These are phyloP conservation scores for Anthopleura xanthogrammica DNA, from an alignment of 92 coral and sea anemone genomes.

Conservation along the genomic window DNA sequence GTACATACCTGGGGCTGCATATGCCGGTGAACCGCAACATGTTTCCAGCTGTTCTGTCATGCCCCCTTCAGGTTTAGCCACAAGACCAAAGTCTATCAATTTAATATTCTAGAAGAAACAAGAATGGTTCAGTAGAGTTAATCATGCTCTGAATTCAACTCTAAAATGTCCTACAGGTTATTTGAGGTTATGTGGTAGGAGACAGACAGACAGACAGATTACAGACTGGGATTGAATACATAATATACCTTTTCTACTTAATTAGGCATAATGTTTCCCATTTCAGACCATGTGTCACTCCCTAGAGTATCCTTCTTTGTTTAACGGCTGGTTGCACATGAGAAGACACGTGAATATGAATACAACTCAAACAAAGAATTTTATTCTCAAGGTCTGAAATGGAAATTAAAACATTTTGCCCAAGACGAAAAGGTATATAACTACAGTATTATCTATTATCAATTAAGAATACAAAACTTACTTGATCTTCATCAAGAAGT, in stretches of 20 bases:
- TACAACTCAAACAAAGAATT: too few species aligned
- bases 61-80: slow-evolving; percentile 95
- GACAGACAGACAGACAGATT: background rate
- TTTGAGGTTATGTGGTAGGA: too few species aligned
- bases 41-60: slow-evolving; percentile 91
- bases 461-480: slow-evolving; percentile 6
- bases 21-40: slow-evolving; percentile 98
- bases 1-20: slow-evolving; percentile 88
- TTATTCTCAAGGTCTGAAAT: too few species aligned
- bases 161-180: background rate
- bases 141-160: background rate
- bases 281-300: too few species aligned
- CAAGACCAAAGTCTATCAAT: slow-evolving; percentile 96
- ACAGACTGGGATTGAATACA: background rate
- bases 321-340: too few species aligned
- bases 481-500: slow-evolving; percentile 93
- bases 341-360: too few species aligned
- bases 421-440: too few species aligned
- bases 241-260: too few species aligned
- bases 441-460: too few species aligned
- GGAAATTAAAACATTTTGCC: too few species aligned
- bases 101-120: slow-evolving; percentile 68
- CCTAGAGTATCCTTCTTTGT: too few species aligned
- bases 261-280: too few species aligned
- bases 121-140: background rate